Conservation (phyloP, 2,797 vertebrate genomes). For the Amblyraja radiata region DNA sequence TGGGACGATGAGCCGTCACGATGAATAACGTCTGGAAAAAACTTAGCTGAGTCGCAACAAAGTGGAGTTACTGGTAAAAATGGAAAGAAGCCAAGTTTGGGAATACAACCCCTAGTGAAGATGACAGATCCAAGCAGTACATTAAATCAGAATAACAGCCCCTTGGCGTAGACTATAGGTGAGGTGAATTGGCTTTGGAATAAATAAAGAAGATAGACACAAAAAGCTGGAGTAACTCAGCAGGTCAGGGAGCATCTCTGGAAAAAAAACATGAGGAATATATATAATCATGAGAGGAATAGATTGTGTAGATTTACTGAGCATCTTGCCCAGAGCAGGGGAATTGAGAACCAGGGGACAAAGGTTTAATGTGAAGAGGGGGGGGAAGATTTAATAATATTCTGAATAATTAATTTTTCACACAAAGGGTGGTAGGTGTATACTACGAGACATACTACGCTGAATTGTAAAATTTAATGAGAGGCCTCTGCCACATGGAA, state of each 20-base stretch:
- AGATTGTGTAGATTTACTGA: too few relatives aligned
- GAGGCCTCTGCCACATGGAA: not conserved
- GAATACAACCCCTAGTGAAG: not conserved
- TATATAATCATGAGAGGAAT: too few relatives aligned
- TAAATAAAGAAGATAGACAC: not conserved
- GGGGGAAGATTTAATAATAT: too few relatives aligned
- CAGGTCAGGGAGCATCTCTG: too few relatives aligned
- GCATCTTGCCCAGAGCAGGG: too few relatives aligned
- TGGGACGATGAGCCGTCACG: not conserved
- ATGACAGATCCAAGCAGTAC: not conserved
- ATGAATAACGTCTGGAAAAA: not conserved
- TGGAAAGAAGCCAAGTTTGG: not conserved
- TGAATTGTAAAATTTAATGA: not conserved
- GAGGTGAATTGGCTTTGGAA: conserved; percentile 5
- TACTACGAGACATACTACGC: not conserved
- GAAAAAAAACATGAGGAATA: too few relatives aligned
- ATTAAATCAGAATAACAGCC: not conserved
- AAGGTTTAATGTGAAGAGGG: too few relatives aligned
- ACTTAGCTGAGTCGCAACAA: not conserved
- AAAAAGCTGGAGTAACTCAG: too few relatives aligned
- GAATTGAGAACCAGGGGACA: too few relatives aligned
- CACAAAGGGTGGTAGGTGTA: too few relatives aligned
- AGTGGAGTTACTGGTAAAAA: not conserved
- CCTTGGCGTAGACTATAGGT: not conserved
- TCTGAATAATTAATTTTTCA: too few relatives aligned